Base-by-base conservation (phyloP, 2,797 vertebrate species). In the Echiichthys vipera region DNA sequence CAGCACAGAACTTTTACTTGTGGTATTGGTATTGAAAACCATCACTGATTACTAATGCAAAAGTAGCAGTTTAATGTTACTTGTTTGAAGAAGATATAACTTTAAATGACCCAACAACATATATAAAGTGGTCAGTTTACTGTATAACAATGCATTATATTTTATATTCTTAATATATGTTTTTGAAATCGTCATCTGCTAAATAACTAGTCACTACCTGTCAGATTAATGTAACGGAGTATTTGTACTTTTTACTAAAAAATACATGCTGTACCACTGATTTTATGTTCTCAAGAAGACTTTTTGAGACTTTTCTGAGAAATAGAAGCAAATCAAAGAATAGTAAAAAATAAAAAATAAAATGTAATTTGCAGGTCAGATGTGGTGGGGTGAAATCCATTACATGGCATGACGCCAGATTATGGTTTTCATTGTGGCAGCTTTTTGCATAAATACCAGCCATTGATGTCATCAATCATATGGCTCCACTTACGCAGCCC, bases 381-480 rank as follows among this genome's bases (percentile, higher is more conserved):
- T 32, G 30, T 7, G 4, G 4, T 49, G 24, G 50, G 5, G 64
- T 72, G 56, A 84, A 87, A 80, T 61, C 57, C 50, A 66, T 82
- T 79, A 71, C 40, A 34, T 68, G 64, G 42, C 55, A 55, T 71
- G 50, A 65, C 4, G 57, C 64, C 58, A 81, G 63, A 75, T 88
- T 20, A 67, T 50, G 51, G 45, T 65, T 88, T 84, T 85, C 42
- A 74, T 78, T 78, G 51, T 27, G 56, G 62, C 22, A 11, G 78
- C 59, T 83, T 80, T 87, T 85, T 72, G 76, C 71, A 84, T 88
- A 74, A 83, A 80, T 84, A 80, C 29, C 46, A 54, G 64, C 27
- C 74, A 34, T 8, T 78, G 80, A 78, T 66, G 81, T 83, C 79
- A 84, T 88, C 78, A 58, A 63, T 84, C 54, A 74, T 85, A 69